phyloP scores from a whole-genome alignment of 2,888 invertebrate genomes.

The Leptothorax acervorum region DNA sequence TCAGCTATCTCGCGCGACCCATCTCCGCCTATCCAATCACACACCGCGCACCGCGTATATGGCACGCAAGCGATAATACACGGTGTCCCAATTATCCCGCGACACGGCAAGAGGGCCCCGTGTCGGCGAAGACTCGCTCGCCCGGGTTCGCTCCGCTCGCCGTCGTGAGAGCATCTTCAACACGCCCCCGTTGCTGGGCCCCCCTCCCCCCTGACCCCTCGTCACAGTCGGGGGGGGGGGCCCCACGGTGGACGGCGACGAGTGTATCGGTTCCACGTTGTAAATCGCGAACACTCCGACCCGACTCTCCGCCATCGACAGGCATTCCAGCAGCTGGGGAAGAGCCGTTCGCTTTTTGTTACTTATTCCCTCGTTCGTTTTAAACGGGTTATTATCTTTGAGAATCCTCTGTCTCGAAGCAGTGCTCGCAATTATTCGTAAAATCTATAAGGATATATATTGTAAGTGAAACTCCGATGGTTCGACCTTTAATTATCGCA shows the following conservation, averaged over 20 bases:
- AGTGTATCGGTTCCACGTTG: conserved; percentile 43
- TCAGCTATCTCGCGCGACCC: conserved; percentile 85
- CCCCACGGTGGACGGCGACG: conserved; percentile 36
- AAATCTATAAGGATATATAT: background rate
- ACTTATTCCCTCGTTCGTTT: conserved; percentile 21
- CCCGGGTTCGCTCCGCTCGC: conserved; percentile 60
- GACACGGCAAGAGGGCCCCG: conserved; percentile 80
- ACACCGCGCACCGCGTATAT: conserved; percentile 82
- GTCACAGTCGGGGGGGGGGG: conserved; percentile 16
- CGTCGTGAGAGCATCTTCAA: conserved; percentile 81
- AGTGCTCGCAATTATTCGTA: conserved; percentile 3
- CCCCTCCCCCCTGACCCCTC: conserved; percentile 21
- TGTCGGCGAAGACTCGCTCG: conserved; percentile 31
- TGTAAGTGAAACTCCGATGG: background rate
- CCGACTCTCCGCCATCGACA: conserved; percentile 36
- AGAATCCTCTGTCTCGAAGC: background rate
- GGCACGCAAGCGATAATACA: conserved; percentile 85
- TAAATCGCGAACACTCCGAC: conserved; percentile 47
- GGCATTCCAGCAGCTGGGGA: conserved; percentile 30
- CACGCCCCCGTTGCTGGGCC: conserved; percentile 77
- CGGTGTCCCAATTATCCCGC: conserved; percentile 85
- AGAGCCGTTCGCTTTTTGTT: conserved; percentile 15
- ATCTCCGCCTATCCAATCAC: conserved; percentile 86
- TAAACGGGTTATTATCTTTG: conserved; percentile 34
- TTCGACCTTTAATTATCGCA: background rate